phyloP scores from a whole-genome alignment of 2,888 invertebrate genomes.

The Branchipolynoe longqiensis region DNA sequence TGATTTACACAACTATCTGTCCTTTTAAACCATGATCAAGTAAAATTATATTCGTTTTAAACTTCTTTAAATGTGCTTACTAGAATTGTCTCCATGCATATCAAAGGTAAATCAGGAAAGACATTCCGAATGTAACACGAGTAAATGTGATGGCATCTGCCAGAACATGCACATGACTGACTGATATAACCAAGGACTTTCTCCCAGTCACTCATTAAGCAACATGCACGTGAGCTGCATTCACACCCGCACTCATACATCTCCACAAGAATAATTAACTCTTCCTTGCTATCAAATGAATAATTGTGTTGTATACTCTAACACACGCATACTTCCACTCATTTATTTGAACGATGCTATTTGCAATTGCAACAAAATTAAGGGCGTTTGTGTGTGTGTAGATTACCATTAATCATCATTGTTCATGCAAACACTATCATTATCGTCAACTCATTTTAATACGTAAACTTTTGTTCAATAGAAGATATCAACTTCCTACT shows the following conservation, averaged over 20 bases:
- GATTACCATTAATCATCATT: no score
- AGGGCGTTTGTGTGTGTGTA: no score
- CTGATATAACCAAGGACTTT: constrained; percentile 13
- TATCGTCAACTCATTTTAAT: neutral
- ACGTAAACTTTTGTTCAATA: neutral
- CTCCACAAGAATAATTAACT: neutral
- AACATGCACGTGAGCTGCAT: constrained; percentile 37
- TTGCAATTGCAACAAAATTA: no score
- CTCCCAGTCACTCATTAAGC: constrained; percentile 17
- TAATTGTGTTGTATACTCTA: neutral
- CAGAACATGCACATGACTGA: neutral
- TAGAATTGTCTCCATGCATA: constrained; percentile 13
- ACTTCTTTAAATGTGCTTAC: no score
- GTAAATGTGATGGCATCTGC: constrained; percentile 15
- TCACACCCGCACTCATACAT: neutral
- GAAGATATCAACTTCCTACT: neutral
- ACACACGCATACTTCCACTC: neutral
- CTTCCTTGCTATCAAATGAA: neutral
- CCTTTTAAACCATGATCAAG: no score
- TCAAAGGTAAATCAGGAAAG: neutral
- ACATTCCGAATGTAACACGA: constrained; percentile 6
- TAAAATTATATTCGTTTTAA: no score
- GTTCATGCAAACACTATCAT: constrained; percentile 39
- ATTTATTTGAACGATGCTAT: no score
- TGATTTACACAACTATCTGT: no score